A percentile compares a stretch with the other conserved stretches of the same genome.
phyloP scores from a whole-genome alignment of 2,797 vertebrate genomes.

The Catostomus latipinnis region DNA sequence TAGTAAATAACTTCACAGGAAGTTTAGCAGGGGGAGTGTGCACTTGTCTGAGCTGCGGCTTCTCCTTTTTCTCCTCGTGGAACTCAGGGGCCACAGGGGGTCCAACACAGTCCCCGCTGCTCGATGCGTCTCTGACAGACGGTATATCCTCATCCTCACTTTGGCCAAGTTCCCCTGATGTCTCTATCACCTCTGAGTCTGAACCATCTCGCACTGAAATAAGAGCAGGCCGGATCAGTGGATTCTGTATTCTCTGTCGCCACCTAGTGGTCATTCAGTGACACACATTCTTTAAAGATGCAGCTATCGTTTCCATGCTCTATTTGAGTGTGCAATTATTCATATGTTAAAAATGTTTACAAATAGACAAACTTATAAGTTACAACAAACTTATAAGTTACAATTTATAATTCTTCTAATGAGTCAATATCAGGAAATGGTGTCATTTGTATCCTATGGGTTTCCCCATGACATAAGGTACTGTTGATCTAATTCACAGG shows the following conservation, averaged over 20 bases:
- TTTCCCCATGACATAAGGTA: too few relatives aligned
- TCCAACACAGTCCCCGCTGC: constrained; percentile 48
- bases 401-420: too few relatives aligned
- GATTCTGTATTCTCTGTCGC: constrained; percentile 63
- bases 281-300: background rate
- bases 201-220: constrained; percentile 67
- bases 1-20: constrained; percentile 76
- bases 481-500: too few relatives aligned
- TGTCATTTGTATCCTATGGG: too few relatives aligned
- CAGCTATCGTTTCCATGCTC: background rate
- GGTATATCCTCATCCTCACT: constrained; percentile 69
- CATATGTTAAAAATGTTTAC: background rate
- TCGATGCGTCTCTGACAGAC: constrained; percentile 57
- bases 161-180: constrained; percentile 62
- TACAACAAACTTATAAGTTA: background rate
- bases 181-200: constrained; percentile 68
- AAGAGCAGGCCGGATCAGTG: background rate
- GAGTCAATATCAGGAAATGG: too few relatives aligned
- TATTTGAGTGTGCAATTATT: background rate
- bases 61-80: constrained; percentile 58
- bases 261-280: constrained; percentile 65
- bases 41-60: constrained; percentile 65
- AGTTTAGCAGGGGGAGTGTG: constrained; percentile 72
- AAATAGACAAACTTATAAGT: background rate
- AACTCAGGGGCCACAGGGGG: constrained; percentile 60